Conservation (phyloP, 2,113 vertebrate genomes). For the Chiloscyllium plagiosum region DNA sequence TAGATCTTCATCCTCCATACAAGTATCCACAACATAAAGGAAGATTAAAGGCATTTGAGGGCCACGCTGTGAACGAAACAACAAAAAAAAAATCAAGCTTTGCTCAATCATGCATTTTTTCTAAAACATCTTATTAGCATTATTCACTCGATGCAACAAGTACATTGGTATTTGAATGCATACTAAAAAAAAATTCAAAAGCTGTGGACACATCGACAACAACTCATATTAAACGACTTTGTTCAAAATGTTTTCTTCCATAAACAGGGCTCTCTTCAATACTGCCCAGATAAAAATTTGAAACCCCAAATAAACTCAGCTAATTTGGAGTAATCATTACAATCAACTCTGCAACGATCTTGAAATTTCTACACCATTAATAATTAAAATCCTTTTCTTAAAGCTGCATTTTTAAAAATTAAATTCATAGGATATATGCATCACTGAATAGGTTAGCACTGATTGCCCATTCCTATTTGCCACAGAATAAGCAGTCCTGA, state of each 20-base stretch:
- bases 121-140: neutral
- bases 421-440: too few species aligned
- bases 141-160: too few species aligned
- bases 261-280: neutral
- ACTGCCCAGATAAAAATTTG: neutral
- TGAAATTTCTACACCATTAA: neutral
- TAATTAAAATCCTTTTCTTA: neutral
- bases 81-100: constrained; percentile 15
- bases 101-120: neutral
- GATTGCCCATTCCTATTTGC: too few species aligned
- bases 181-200: neutral
- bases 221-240: neutral
- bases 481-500: too few species aligned
- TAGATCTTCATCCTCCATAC: constrained; percentile 97
- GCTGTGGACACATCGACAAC: neutral
- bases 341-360: neutral
- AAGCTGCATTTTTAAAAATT: neutral
- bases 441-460: too few species aligned
- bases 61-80: constrained; percentile 65
- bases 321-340: neutral
- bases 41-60: constrained; percentile 97
- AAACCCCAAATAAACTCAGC: neutral
- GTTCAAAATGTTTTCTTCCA: too few species aligned
- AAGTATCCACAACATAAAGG: constrained; percentile 95
- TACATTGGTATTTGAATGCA: too few species aligned